Conservation (phyloP, 2,113 vertebrate genomes). For the Morone saxatilis region DNA sequence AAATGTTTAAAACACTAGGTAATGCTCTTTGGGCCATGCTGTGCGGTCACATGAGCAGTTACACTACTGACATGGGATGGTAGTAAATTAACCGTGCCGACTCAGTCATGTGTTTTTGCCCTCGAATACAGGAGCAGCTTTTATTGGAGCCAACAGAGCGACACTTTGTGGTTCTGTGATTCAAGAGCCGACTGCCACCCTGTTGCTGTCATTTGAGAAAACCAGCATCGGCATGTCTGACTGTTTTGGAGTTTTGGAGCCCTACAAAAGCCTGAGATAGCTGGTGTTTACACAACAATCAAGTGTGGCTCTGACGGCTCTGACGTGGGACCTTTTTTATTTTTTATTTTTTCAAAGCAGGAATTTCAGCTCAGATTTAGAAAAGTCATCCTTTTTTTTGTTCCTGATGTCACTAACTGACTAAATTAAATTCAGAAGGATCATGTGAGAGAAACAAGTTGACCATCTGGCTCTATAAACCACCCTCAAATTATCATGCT, state of each 20-base stretch:
- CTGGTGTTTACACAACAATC: slow-evolving; percentile 44
- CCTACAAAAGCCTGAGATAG: background rate
- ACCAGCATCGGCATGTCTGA: slow-evolving; percentile 15
- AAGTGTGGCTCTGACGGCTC: background rate
- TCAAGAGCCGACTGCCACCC: background rate
- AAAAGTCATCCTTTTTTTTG: background rate
- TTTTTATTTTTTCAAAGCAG: slow-evolving; percentile 10
- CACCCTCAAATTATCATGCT: background rate
- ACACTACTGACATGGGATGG: background rate
- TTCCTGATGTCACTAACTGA: background rate
- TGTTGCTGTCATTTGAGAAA: slow-evolving; percentile 14
- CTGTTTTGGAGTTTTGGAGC: slow-evolving; percentile 24
- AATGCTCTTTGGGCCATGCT: background rate
- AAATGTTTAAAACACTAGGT: slow-evolving; percentile 5
- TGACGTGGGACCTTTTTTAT: background rate
- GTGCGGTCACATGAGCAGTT: slow-evolving; percentile 27
- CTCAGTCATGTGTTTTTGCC: slow-evolving; percentile 15
- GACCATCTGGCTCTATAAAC: background rate
- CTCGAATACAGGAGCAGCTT: slow-evolving; percentile 41
- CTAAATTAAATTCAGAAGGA: background rate
- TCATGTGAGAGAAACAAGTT: slow-evolving; percentile 31
- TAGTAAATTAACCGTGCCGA: background rate
- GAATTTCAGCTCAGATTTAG: slow-evolving; percentile 1
- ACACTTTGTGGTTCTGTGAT: slow-evolving; percentile 22
- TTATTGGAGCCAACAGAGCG: slow-evolving; percentile 38